These are phyloP conservation scores for Aelia acuminata DNA, from an alignment of 2,888 invertebrate species.

Conservation along the genomic window DNA sequence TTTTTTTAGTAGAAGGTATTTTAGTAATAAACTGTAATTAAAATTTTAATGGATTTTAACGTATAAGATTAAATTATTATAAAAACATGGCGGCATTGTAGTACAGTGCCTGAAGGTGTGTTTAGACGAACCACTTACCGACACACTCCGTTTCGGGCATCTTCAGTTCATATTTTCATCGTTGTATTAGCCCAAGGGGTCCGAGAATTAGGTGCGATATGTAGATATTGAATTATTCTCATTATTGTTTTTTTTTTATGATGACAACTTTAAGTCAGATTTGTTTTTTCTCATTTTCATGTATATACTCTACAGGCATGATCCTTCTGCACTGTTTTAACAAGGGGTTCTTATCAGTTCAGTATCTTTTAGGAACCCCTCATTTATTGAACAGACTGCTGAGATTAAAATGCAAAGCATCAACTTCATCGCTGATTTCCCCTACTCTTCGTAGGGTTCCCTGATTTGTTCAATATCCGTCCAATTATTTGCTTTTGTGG, in stretches of 20 bases:
- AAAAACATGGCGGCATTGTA: no score
- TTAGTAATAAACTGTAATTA: no score
- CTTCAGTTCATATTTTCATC: no score
- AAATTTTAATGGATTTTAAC: no score
- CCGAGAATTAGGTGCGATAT: no score
- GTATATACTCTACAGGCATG: background rate
- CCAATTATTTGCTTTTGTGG: background rate
- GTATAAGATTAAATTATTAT: no score
- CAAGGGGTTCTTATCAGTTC: background rate
- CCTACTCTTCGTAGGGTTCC: background rate
- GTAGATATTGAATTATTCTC: no score
- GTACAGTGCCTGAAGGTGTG: no score
- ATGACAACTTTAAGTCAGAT: background rate
- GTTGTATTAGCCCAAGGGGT: no score
- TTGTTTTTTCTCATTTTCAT: background rate
- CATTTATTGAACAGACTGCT: background rate
- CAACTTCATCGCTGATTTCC: background rate
- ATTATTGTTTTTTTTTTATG: background rate
- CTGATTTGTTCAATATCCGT: background rate
- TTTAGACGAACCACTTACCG: no score
- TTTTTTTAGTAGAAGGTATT: no score
- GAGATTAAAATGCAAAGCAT: constrained; percentile 10
- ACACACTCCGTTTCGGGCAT: no score
- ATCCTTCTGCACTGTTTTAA: background rate
- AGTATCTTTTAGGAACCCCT: background rate